Evolutionary conservation across 2,113 vertebrate genomes (phyloP), one percentile per base, ranked within the genome.

Genomic region (Callipepla californica): DNA sequence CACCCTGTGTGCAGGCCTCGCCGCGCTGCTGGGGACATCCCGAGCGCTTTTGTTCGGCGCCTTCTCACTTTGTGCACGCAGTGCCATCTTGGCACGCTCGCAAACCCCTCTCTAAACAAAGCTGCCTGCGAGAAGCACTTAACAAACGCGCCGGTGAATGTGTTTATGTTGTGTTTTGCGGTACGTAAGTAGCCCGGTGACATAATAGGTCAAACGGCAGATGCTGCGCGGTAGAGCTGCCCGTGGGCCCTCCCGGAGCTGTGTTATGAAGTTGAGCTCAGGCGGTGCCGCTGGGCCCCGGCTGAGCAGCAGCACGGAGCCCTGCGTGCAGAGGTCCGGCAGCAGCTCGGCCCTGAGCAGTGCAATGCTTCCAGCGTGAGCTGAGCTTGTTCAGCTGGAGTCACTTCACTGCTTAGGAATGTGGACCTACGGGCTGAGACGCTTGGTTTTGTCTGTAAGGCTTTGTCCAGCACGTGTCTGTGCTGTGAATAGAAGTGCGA

Each of bases 1-100:
- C 55, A 32, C 30, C 28, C 55, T 32, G 55, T 19, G 53, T 30
- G 26, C 47, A 84, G 95, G 96, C 93, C 92, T 57, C 23, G 55
- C 26, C 67, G 87, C 74, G 25, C 61, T 87, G 89, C 66, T 79
- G 51, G 75, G 50, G 47, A 90, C 63, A 87, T 83, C 58, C 53
- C 10, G 32, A 11, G 55, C 40, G 62, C 53, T 81, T 81, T 59
- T 81, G 15, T 70, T 76, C 45, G 51, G 74, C 21, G 28, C 50
- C 1, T 38, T 42, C 59, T 20, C 50, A 1, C 7, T 47, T 80
- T 6, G 51, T 30, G 13, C 51, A 16, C 26, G 51, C 30, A 30
- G 0, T 45, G 4, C 17, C 50, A 12, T 66, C 77, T 9, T 0
- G 20, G 47, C 16, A 1, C 16, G 50, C 3, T 6, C 45, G 2